These are phyloP conservation scores for Rhimphoctona megacephalus DNA, from an alignment of 2,888 invertebrate species.

Conservation along the genomic window DNA sequence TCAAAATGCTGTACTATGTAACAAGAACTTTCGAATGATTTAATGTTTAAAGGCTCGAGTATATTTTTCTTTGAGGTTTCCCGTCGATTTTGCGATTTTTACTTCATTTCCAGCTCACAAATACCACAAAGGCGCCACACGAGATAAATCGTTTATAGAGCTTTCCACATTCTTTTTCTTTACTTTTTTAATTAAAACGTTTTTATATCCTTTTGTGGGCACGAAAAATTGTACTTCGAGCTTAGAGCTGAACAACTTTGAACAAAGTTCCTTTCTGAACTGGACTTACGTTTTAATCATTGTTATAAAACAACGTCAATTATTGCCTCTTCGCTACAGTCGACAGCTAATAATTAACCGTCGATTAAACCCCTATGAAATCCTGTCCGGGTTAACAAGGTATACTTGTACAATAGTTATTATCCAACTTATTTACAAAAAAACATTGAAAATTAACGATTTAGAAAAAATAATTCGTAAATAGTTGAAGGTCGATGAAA, in stretches of 20 bases:
- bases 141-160: not conserved
- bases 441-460: not conserved
- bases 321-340: not conserved
- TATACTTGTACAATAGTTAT: not conserved
- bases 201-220: not conserved
- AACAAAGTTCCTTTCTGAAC: not conserved
- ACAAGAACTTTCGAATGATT: not conserved
- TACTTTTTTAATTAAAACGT: not conserved
- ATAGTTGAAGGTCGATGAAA: not conserved
- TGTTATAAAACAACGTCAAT: slow-evolving; percentile 1
- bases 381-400: not conserved
- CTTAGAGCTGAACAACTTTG: not conserved
- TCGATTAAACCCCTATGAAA: not conserved
- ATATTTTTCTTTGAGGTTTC: not conserved
- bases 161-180: not conserved
- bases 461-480: not conserved
- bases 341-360: slow-evolving; percentile 2
- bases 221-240: not conserved
- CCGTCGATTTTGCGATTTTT: not conserved
- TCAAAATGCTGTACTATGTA: not conserved
- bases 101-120: not conserved
- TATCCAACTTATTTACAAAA: not conserved
- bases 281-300: not conserved
- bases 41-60: not conserved
- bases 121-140: not conserved